These are phyloP conservation scores for Volucella bombylans DNA, from an alignment of 2,888 invertebrate genomes.

Conservation along the genomic window DNA sequence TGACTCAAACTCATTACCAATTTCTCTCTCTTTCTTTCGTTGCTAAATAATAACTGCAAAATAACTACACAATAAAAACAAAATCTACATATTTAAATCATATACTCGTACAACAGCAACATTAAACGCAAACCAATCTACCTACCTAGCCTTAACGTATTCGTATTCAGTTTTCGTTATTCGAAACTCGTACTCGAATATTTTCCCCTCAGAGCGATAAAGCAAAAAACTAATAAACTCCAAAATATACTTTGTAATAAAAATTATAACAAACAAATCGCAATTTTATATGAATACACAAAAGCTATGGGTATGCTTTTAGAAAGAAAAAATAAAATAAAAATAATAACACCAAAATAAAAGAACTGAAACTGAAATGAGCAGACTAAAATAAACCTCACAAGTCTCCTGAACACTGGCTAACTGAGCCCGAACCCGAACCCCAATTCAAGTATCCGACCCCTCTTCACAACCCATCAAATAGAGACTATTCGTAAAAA, in stretches of 20 bases:
- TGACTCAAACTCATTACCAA: no score
- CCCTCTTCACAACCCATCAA: not conserved
- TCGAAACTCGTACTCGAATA: not conserved
- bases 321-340: constrained; percentile 17
- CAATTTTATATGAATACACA: constrained; percentile 36
- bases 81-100: constrained; percentile 1
- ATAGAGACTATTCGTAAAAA: constrained; percentile 7
- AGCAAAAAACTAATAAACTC: constrained; percentile 49
- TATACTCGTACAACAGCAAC: not conserved
- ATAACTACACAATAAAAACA: constrained; percentile 1
- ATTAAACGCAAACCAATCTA: constrained; percentile 1
- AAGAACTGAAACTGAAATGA: not conserved
- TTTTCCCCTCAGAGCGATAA: constrained; percentile 37
- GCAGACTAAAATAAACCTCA: no score
- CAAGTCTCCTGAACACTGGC: no score
- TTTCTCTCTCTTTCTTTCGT: no score
- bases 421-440: no score
- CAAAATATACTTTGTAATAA: constrained; percentile 39
- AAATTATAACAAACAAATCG: constrained; percentile 46
- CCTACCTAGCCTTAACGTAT: constrained; percentile 24
- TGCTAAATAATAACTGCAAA: not conserved
- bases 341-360: not conserved
- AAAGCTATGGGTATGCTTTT: constrained; percentile 20
- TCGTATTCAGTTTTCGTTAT: not conserved
- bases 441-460: not conserved